phyloP scores from a whole-genome alignment of 1,140 invertebrate species.

The Hyles euphorbiae region DNA sequence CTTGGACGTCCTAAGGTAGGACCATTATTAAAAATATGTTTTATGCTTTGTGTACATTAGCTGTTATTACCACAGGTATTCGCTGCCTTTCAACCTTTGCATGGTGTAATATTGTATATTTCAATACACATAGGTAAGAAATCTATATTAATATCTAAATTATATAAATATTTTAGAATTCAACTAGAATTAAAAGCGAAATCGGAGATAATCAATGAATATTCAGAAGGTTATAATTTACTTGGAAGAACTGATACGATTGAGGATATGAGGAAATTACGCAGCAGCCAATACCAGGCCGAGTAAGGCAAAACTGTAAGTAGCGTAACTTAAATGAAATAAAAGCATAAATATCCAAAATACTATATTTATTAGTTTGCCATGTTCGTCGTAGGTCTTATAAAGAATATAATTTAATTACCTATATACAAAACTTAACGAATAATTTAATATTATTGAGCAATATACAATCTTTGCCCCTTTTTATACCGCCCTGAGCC shows the following conservation, averaged over 20 bases:
- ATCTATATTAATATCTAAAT: not conserved
- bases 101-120: no score
- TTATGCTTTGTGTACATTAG: not conserved
- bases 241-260: constrained; percentile 30
- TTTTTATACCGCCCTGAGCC: constrained; percentile 31
- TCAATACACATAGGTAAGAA: not conserved
- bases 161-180: constrained; percentile 18
- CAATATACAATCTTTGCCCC: constrained; percentile 36
- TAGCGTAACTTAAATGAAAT: constrained; percentile 11
- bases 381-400: constrained; percentile 14
- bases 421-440: constrained; percentile 50
- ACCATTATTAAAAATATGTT: not conserved
- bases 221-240: constrained; percentile 16
- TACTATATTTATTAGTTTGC: constrained; percentile 15
- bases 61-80: not conserved
- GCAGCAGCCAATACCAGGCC: constrained; percentile 29
- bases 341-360: constrained; percentile 2
- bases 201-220: constrained; percentile 4
- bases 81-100: no score
- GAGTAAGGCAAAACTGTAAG: not conserved
- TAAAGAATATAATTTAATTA: constrained; percentile 28
- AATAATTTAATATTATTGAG: constrained; percentile 34
- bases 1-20: constrained; percentile 52
- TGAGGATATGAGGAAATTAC: constrained; percentile 42
- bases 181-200: constrained; percentile 17